phyloP scores from a whole-genome alignment of 2,888 invertebrate species.

The Byasa hedistus region DNA sequence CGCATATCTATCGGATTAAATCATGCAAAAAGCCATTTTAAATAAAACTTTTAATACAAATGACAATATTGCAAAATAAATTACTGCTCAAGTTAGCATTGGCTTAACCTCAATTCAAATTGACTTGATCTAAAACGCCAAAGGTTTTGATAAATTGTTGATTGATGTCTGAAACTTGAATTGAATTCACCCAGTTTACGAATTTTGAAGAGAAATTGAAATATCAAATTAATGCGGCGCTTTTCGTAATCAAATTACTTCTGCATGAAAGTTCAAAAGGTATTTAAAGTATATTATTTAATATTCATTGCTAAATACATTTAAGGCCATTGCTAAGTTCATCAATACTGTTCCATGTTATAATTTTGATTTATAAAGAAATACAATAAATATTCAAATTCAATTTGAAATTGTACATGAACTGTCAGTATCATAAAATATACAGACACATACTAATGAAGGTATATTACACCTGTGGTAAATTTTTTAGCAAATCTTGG shows the following conservation, averaged over 20 bases:
- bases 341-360: background rate
- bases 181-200: constrained; percentile 20
- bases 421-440: no score
- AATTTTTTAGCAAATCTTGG: background rate
- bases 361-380: background rate
- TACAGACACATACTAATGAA: no score
- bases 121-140: constrained; percentile 26
- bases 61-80: constrained; percentile 12
- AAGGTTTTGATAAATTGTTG: constrained; percentile 30
- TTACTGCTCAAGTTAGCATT: constrained; percentile 8
- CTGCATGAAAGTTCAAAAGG: constrained; percentile 14
- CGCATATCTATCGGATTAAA: no score
- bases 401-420: no score
- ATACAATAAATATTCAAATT: background rate
- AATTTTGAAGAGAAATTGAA: constrained; percentile 25
- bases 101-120: constrained; percentile 25
- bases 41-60: constrained; percentile 9
- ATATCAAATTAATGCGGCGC: constrained; percentile 24
- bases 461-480: background rate
- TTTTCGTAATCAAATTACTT: constrained; percentile 21
- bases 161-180: constrained; percentile 28
- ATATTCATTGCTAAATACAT: background rate
- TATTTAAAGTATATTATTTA: constrained; percentile 3
- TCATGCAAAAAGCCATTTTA: background rate
- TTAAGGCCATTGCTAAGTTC: background rate